Percentiles rank a stretch among this genome's conserved stretches.
These are phyloP conservation scores for Hanleya hanleyi DNA, from an alignment of 2,888 invertebrate species.

Conservation along the genomic window DNA sequence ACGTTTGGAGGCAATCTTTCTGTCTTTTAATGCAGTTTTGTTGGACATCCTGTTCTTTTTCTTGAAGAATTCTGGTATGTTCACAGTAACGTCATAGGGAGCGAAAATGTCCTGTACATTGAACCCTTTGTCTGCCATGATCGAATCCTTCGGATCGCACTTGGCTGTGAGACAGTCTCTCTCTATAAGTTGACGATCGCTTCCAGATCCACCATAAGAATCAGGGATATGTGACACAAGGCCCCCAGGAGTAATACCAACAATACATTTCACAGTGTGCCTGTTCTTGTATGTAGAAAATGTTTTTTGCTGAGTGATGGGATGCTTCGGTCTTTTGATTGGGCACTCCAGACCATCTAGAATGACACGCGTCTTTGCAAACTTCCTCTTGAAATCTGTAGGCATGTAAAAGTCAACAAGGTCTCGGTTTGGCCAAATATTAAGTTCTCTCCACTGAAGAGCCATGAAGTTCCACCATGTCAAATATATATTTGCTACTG, in stretches of 20 bases:
- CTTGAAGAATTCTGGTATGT: slow-evolving; percentile 42
- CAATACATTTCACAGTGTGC: slow-evolving; percentile 25
- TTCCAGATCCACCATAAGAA: slow-evolving; percentile 37
- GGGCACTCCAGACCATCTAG: slow-evolving; percentile 19
- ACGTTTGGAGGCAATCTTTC: slow-evolving; percentile 38
- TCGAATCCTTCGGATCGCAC: slow-evolving; percentile 34
- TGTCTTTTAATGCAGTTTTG: slow-evolving; percentile 28
- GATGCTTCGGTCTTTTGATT: slow-evolving; percentile 19
- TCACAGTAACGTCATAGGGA: slow-evolving; percentile 37
- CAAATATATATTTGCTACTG: slow-evolving; percentile 12
- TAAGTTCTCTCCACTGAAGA: slow-evolving; percentile 15
- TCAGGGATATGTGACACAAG: slow-evolving; percentile 13
- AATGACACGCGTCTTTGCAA: slow-evolving; percentile 21
- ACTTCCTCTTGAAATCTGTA: slow-evolving; percentile 20
- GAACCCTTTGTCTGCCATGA: slow-evolving; percentile 39
- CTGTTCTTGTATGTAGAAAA: slow-evolving; percentile 30
- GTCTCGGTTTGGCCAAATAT: slow-evolving; percentile 14
- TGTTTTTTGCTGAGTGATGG: slow-evolving; percentile 28
- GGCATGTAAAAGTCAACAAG: slow-evolving; percentile 15
- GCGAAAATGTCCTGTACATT: slow-evolving; percentile 39
- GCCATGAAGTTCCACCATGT: slow-evolving; percentile 24
- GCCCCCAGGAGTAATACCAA: slow-evolving; percentile 26
- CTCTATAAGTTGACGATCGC: slow-evolving; percentile 41
- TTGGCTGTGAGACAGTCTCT: slow-evolving; percentile 14
- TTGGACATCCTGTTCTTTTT: slow-evolving; percentile 37